Conservation (phyloP, 2,888 invertebrate species). For the Troglohyphantes excavatus region DNA sequence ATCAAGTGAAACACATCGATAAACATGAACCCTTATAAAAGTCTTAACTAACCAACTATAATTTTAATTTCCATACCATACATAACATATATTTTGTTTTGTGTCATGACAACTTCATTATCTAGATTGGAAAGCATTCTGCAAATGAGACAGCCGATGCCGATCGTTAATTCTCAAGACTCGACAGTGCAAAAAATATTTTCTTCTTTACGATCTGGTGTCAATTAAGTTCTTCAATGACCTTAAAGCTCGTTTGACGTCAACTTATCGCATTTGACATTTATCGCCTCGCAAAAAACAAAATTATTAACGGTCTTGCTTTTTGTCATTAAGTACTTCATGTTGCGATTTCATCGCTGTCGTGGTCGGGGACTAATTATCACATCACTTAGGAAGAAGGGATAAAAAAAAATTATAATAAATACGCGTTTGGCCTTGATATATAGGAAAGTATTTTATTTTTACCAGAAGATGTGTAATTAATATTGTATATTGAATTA, state of each 20-base stretch:
- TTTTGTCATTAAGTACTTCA: not conserved
- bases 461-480: too few species aligned
- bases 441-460: not conserved
- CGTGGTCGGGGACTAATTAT: not conserved
- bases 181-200: not conserved
- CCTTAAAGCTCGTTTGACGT: conserved; percentile 5
- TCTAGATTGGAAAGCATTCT: too few species aligned
- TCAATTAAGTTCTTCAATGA: conserved; percentile 1
- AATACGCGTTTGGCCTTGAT: not conserved
- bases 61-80: too few species aligned
- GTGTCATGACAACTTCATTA: too few species aligned
- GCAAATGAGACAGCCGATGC: not conserved
- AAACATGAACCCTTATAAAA: too few species aligned
- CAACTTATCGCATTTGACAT: not conserved
- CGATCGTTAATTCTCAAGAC: not conserved
- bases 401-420: not conserved
- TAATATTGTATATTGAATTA: too few species aligned
- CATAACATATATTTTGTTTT: too few species aligned
- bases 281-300: not conserved
- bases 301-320: not conserved
- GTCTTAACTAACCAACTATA: too few species aligned
- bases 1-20: too few species aligned
- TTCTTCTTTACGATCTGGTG: not conserved
- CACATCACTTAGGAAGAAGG: not conserved
- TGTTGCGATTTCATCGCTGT: not conserved